phyloP scores from a whole-genome alignment of 2,113 vertebrate species.

The Stigmatopora nigra region DNA sequence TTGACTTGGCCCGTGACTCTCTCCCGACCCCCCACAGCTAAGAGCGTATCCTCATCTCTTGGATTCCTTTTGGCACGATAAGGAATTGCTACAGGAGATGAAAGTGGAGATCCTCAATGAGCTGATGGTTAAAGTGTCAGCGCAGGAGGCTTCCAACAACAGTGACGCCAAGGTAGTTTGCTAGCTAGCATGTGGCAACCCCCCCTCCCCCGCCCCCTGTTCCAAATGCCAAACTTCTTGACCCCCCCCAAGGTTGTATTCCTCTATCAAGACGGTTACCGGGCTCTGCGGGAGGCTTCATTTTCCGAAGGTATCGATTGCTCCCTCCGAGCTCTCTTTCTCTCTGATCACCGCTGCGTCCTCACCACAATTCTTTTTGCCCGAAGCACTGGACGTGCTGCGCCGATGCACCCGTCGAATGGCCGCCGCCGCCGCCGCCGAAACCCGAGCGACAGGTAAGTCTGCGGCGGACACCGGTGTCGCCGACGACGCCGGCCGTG shows the following conservation, averaged over 20 bases:
- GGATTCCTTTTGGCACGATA: neutral
- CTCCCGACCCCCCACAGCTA: too few relatives aligned
- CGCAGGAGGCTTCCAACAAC: neutral
- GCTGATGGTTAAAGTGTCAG: neutral
- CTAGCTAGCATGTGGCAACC: neutral
- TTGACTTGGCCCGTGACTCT: too few relatives aligned
- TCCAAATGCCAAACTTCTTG: neutral
- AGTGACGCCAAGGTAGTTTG: slow-evolving; percentile 30
- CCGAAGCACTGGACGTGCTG: slow-evolving; percentile 37
- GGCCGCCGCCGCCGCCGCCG: too few relatives aligned
- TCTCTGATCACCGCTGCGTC: neutral
- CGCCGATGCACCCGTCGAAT: neutral
- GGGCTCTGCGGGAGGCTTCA: slow-evolving; percentile 15
- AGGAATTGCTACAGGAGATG: neutral
- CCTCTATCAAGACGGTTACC: slow-evolving; percentile 1
- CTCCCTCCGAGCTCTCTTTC: neutral
- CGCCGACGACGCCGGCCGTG: too few relatives aligned
- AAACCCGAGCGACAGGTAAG: slow-evolving; percentile 20
- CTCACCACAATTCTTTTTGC: neutral
- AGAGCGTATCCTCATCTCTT: neutral
- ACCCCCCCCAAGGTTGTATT: slow-evolving; percentile 18
- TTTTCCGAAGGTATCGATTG: slow-evolving; percentile 41
- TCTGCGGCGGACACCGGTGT: neutral
- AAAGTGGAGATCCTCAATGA: slow-evolving; percentile 5
- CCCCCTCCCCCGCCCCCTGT: neutral